A percentile compares a stretch with the other conserved stretches of the same genome.
These are phyloP conservation scores for Amphipyra berbera DNA, from an alignment of 2,888 invertebrate genomes.

Conservation along the genomic window DNA sequence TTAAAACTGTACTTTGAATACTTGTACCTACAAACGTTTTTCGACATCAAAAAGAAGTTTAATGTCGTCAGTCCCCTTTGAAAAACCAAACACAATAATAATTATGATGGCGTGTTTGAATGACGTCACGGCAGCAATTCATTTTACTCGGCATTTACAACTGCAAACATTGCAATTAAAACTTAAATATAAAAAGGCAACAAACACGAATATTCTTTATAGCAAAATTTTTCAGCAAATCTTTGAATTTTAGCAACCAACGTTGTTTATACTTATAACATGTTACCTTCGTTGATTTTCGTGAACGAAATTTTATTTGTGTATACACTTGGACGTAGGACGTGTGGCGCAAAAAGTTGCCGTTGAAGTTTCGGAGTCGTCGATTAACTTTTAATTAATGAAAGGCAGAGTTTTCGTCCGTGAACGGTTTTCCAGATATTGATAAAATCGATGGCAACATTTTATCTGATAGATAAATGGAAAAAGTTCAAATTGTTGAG, in stretches of 20 bases:
- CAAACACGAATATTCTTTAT: not conserved
- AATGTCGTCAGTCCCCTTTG: constrained; percentile 32
- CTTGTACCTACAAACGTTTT: no score
- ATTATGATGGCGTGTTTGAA: constrained; percentile 3
- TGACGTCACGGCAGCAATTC: constrained; percentile 17
- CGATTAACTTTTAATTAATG: constrained; percentile 76
- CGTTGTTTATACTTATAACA: constrained; percentile 47
- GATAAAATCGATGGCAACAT: constrained; percentile 47
- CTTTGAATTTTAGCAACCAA: constrained; percentile 27
- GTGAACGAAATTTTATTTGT: constrained; percentile 52
- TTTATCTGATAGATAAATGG: constrained; percentile 38
- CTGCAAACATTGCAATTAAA: no score
- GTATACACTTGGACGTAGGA: constrained; percentile 43
- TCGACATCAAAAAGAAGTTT: constrained; percentile 41
- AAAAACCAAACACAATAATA: constrained; percentile 33
- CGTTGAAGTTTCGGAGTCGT: constrained; percentile 54
- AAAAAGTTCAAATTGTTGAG: constrained; percentile 16
- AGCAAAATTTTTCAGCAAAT: constrained; percentile 29
- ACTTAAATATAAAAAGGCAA: no score
- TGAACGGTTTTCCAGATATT: constrained; percentile 58
- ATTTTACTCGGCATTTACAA: no score
- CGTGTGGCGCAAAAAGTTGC: constrained; percentile 52
- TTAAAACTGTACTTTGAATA: not conserved
- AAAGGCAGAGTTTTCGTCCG: constrained; percentile 63
- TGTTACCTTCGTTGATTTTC: constrained; percentile 50